Evolutionary conservation across 2,113 vertebrate species (phyloP).

Genomic region (Poeciliopsis retropinna): DNA sequence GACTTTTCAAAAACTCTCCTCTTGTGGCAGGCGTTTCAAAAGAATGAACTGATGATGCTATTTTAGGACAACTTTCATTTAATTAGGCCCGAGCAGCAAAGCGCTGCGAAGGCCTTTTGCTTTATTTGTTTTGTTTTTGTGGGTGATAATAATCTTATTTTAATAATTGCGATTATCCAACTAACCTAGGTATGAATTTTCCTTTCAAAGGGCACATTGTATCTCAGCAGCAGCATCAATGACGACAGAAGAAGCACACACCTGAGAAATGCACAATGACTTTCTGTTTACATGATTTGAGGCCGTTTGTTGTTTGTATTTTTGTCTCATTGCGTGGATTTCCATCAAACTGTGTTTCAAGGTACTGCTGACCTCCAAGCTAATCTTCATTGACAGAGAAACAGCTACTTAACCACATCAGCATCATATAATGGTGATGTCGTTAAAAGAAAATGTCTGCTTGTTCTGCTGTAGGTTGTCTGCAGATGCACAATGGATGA

Average conservation of each 20-base stretch:
- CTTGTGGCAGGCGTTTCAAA: slow-evolving; percentile 51
- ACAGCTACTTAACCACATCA: neutral
- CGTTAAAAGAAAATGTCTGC: slow-evolving; percentile 7
- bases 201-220: slow-evolving; percentile 81
- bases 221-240: slow-evolving; percentile 75
- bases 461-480: slow-evolving; percentile 41
- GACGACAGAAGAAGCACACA: slow-evolving; percentile 78
- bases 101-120: too few species aligned
- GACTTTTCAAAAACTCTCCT: slow-evolving; percentile 54
- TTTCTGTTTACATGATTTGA: slow-evolving; percentile 80
- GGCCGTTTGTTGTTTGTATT: slow-evolving; percentile 67
- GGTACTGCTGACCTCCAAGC: slow-evolving; percentile 33
- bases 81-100: slow-evolving; percentile 4
- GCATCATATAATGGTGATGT: slow-evolving; percentile 3
- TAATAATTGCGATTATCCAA: slow-evolving; percentile 76
- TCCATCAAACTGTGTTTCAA: slow-evolving; percentile 39
- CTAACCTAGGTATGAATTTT: slow-evolving; percentile 76
- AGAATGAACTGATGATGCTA: slow-evolving; percentile 66
- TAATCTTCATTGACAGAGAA: slow-evolving; percentile 24
- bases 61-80: slow-evolving; percentile 72
- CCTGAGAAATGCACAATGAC: slow-evolving; percentile 79
- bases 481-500: slow-evolving; percentile 27
- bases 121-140: slow-evolving; percentile 71
- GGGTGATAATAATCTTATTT: slow-evolving; percentile 75
- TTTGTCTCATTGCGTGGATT: slow-evolving; percentile 55